A percentile compares a stretch with the other conserved stretches of the same genome.
Conservation (phyloP, 2,797 vertebrate species). For the Semotilus atromaculatus region DNA sequence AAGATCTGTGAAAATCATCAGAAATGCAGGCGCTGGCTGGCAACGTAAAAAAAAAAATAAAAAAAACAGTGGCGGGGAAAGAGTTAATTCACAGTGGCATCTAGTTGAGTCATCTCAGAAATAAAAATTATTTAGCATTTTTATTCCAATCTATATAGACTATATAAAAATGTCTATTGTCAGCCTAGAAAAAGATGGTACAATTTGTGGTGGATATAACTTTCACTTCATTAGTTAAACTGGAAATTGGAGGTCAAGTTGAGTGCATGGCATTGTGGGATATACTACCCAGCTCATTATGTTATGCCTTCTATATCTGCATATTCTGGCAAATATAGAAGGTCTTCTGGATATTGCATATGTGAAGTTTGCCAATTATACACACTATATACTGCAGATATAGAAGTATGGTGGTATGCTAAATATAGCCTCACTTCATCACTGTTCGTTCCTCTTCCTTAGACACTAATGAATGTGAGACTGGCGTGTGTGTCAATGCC, state of each 20-base stretch:
- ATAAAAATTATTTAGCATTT: neutral
- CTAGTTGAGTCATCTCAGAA: neutral
- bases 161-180: neutral
- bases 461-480: constrained; percentile 84
- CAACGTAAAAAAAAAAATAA: neutral
- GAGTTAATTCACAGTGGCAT: neutral
- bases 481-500: constrained; percentile 76
- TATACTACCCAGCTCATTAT: neutral
- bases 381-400: neutral
- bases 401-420: neutral
- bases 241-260: neutral
- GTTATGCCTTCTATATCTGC: neutral
- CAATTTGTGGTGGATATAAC: neutral
- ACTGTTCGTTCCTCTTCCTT: constrained; percentile 29
- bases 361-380: constrained; percentile 6
- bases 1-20: too few relatives aligned
- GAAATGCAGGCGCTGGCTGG: neutral
- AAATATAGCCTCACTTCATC: neutral
- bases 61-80: neutral
- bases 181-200: neutral
- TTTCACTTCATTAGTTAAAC: neutral
- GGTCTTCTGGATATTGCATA: neutral
- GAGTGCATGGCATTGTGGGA: neutral
- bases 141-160: neutral
- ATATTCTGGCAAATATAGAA: neutral